Percentiles rank a stretch among this genome's conserved stretches.
These are phyloP conservation scores for Drosophila buzzatii DNA, from an alignment of 2,888 invertebrate species.

Conservation along the genomic window DNA sequence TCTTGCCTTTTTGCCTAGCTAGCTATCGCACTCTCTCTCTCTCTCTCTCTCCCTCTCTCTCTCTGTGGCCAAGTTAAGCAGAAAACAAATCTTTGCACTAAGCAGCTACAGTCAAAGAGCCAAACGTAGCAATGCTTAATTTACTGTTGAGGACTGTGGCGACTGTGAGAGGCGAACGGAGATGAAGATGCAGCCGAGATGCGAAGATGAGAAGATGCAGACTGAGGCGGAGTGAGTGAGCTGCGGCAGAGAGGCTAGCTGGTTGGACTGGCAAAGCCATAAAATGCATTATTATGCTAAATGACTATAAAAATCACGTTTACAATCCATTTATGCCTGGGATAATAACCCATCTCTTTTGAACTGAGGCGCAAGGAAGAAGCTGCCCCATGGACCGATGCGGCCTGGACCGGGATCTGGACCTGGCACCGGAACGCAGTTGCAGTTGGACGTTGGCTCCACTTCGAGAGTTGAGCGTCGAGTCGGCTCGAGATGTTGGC, in stretches of 20 bases:
- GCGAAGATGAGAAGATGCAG: conserved; percentile 2
- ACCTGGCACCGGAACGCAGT: conserved; percentile 5
- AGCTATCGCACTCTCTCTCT: not conserved
- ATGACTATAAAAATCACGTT: conserved; percentile 85
- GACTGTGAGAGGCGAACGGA: not conserved
- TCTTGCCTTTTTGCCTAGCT: not conserved
- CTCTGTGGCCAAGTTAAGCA: conserved; percentile 18
- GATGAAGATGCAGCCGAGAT: conserved; percentile 10
- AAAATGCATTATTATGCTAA: conserved; percentile 85
- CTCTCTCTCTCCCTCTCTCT: conserved; percentile 1
- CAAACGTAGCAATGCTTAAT: conserved; percentile 60
- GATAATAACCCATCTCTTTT: conserved; percentile 82
- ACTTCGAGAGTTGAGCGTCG: conserved; percentile 14
- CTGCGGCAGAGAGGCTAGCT: conserved; percentile 10
- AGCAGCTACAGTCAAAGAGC: conserved; percentile 52
- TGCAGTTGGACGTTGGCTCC: conserved; percentile 10
- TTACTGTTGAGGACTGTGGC: conserved; percentile 34
- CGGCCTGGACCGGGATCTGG: conserved; percentile 7
- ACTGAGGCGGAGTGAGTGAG: not conserved
- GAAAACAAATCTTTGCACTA: conserved; percentile 68
- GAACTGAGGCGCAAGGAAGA: conserved; percentile 58
- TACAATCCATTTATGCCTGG: conserved; percentile 84
- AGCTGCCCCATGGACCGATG: conserved; percentile 27
- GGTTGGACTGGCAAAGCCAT: conserved; percentile 66
- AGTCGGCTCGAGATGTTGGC: conserved; percentile 34